phyloP scores from a whole-genome alignment of 2,797 vertebrate genomes.

The Artibeus lituratus region DNA sequence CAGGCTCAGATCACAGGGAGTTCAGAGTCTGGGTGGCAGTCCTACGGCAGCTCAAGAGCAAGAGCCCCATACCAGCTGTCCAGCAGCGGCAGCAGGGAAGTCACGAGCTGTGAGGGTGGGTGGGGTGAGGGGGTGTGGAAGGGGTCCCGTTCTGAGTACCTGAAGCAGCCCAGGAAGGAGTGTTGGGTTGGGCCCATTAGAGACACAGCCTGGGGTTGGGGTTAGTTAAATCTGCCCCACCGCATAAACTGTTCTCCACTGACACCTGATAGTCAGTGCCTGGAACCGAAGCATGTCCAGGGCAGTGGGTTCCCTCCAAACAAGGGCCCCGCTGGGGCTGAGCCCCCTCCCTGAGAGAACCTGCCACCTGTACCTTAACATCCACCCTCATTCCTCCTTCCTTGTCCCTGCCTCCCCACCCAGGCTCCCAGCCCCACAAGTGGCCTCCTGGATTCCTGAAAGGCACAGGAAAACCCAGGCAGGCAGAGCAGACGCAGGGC shows the following conservation, averaged over 20 bases:
- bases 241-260: no score
- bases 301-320: neutral
- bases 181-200: neutral
- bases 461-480: neutral
- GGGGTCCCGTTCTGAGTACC: neutral
- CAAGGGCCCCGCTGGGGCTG: neutral
- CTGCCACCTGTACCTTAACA: neutral
- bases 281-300: neutral
- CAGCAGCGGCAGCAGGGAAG: neutral
- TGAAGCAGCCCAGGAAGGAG: neutral
- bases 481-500: neutral
- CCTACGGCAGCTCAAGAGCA: no score
- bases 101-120: neutral
- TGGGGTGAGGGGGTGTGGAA: neutral
- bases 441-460: neutral
- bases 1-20: neutral
- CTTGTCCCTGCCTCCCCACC: neutral
- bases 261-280: neutral
- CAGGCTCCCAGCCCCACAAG: neutral
- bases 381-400: no score
- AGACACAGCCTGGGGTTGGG: neutral
- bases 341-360: neutral
- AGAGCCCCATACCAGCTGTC: neutral
- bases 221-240: neutral
- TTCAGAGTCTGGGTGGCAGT: neutral